Evolutionary conservation across 2,888 invertebrate species (phyloP).

Genomic region (Pammene aurita): DNA sequence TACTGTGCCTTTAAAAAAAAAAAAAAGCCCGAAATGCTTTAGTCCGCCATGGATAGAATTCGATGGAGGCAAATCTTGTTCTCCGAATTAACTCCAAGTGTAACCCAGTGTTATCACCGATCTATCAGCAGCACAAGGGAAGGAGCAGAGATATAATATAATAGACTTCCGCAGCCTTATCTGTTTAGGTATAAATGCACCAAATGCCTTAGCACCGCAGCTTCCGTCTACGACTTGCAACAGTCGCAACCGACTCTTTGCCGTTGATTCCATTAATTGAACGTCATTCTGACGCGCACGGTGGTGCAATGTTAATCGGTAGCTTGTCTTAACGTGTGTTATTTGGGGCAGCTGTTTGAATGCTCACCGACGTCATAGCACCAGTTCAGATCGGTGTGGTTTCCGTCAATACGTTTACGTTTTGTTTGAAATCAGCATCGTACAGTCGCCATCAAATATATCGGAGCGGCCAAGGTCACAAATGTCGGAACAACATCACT

Average conservation of each 20-base stretch:
- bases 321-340: conserved; percentile 14
- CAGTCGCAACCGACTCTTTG: conserved; percentile 13
- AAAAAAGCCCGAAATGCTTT: too few species aligned
- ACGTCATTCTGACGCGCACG: conserved; percentile 22
- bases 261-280: conserved; percentile 15
- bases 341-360: conserved; percentile 35
- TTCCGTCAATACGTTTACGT: conserved; percentile 7
- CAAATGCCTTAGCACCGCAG: conserved; percentile 10
- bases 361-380: conserved; percentile 11
- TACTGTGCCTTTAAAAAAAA: too few species aligned
- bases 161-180: conserved; percentile 15
- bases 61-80: too few species aligned
- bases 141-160: background rate
- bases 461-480: too few species aligned
- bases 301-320: conserved; percentile 13
- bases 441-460: background rate
- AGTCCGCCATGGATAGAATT: too few species aligned
- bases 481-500: too few species aligned
- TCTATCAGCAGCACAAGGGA: too few species aligned
- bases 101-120: too few species aligned
- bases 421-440: conserved; percentile 1
- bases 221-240: conserved; percentile 9
- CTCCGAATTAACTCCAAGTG: background rate
- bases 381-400: background rate
- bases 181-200: conserved; percentile 1